These are phyloP conservation scores for Heterochromis multidens DNA, from an alignment of 2,113 vertebrate species.

Conservation along the genomic window DNA sequence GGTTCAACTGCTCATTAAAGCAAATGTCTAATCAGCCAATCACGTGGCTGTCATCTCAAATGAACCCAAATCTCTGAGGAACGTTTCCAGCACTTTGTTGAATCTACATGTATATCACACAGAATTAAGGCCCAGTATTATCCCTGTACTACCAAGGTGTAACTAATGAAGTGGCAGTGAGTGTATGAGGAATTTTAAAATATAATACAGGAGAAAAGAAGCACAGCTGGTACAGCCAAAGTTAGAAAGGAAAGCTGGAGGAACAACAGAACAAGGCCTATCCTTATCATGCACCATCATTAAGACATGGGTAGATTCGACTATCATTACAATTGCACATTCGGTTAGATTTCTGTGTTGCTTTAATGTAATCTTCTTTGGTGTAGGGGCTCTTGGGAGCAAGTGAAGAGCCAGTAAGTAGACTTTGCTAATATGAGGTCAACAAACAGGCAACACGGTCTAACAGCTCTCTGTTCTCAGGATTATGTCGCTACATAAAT, in stretches of 20 bases:
- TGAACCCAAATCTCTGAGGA: background rate
- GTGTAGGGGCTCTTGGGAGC: background rate
- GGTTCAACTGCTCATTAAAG: background rate
- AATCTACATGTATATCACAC: background rate
- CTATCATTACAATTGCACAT: background rate
- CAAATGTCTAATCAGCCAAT: background rate
- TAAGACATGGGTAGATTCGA: background rate
- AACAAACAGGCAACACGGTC: background rate
- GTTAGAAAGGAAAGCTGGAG: background rate
- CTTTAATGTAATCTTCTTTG: background rate
- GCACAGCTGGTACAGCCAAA: background rate
- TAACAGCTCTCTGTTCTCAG: background rate
- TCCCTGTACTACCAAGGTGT: background rate
- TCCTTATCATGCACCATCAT: background rate
- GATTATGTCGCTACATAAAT: background rate
- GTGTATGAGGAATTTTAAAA: no score
- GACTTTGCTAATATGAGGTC: background rate
- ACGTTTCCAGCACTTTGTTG: background rate
- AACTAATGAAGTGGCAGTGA: background rate
- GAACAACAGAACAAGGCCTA: background rate
- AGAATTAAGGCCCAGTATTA: background rate
- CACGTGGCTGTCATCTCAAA: background rate
- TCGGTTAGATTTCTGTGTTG: background rate
- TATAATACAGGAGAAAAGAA: no score
- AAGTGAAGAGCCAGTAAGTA: background rate